Evolutionary conservation across 2,888 invertebrate species (phyloP).

Genomic region (Andrena flavipes): DNA sequence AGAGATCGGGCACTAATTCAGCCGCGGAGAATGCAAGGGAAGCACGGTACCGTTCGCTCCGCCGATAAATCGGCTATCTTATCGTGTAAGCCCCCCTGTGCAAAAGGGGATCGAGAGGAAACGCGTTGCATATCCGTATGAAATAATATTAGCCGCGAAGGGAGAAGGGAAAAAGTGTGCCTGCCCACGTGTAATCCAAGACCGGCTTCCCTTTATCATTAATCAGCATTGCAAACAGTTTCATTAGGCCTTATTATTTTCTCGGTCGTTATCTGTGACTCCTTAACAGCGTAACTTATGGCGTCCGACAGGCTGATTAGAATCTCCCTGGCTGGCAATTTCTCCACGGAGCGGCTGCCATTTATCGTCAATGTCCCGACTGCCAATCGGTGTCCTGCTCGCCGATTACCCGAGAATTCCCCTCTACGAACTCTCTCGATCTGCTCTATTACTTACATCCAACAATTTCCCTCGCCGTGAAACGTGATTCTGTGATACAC

Average conservation of each 20-base stretch:
- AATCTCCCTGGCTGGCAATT: conserved; percentile 51
- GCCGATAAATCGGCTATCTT: not conserved
- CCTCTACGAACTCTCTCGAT: not conserved
- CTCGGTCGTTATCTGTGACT: conserved; percentile 43
- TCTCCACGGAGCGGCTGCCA: conserved; percentile 33
- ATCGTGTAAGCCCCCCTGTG: not conserved
- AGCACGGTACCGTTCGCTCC: not conserved
- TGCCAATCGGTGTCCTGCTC: conserved; percentile 52
- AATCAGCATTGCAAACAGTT: conserved; percentile 74
- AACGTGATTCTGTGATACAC: conserved; percentile 3
- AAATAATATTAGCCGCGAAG: conserved; percentile 14
- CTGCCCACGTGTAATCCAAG: conserved; percentile 65
- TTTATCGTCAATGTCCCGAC: conserved; percentile 54
- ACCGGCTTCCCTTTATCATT: conserved; percentile 64
- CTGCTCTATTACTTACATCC: not conserved
- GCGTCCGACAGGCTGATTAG: conserved; percentile 68
- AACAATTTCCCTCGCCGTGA: not conserved
- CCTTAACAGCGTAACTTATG: conserved; percentile 67
- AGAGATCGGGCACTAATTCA: not conserved
- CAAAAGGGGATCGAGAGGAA: not conserved
- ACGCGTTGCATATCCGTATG: not conserved
- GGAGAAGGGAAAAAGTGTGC: not conserved
- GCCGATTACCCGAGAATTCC: conserved; percentile 22
- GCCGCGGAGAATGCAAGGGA: not conserved
- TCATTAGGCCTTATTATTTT: conserved; percentile 64